These are phyloP conservation scores for Crocuta crocuta DNA, from an alignment of 2,113 vertebrate genomes.

Conservation along the genomic window DNA sequence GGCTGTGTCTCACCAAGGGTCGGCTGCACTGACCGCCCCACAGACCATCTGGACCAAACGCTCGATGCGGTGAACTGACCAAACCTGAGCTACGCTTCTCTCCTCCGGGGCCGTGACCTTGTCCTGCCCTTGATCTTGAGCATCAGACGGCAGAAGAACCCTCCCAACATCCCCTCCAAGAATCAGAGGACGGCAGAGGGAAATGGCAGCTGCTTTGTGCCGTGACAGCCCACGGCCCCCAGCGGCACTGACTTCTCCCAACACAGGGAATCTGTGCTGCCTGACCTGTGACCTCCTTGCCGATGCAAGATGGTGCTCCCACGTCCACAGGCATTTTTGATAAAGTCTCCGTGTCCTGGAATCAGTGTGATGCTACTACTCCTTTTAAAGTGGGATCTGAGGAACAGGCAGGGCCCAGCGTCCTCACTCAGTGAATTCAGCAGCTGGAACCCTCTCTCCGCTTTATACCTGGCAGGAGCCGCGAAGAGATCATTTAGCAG, in stretches of 20 bases:
- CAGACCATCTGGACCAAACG: background rate
- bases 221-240: background rate
- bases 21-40: background rate
- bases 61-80: background rate
- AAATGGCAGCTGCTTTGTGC: rapidly evolving
- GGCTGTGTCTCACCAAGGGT: background rate
- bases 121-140: background rate
- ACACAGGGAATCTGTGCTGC: background rate
- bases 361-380: background rate
- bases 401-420: background rate
- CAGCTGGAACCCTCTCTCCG: background rate
- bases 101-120: background rate
- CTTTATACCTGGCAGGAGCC: background rate
- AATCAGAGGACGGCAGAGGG: background rate
- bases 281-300: background rate
- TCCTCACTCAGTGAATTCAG: background rate
- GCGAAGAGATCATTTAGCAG: background rate
- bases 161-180: too few relatives aligned
- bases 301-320: too few relatives aligned
- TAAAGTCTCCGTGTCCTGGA: background rate
- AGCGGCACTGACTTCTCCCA: too few relatives aligned
- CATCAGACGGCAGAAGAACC: background rate
- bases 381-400: background rate
- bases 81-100: background rate
- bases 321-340: background rate